phyloP scores from a whole-genome alignment of 2,888 invertebrate species.

The Lepidocyrtinus sp. region DNA sequence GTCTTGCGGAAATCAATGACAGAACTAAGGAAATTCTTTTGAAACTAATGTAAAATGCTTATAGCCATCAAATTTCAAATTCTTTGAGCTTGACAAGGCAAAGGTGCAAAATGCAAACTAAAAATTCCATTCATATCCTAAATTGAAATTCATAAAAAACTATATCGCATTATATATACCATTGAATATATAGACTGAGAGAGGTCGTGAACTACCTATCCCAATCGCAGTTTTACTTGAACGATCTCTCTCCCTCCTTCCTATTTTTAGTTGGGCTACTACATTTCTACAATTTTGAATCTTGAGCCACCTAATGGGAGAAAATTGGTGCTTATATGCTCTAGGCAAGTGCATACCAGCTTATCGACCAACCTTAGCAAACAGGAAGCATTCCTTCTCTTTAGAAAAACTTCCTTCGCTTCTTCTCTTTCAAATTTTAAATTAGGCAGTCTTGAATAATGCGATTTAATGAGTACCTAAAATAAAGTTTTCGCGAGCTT shows the following conservation, averaged over 20 bases:
- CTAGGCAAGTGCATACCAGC: background rate
- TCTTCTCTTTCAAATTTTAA: background rate
- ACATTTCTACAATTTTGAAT: background rate
- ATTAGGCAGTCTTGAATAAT: background rate
- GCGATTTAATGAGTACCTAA: background rate
- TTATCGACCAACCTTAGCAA: background rate
- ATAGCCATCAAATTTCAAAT: background rate
- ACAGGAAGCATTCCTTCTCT: background rate
- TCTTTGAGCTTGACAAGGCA: background rate
- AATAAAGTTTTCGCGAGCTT: background rate
- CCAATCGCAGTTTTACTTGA: background rate
- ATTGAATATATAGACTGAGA: background rate
- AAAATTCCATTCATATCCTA: constrained; percentile 16
- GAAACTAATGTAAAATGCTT: background rate
- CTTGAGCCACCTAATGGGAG: background rate
- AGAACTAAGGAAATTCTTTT: background rate
- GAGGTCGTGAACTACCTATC: background rate
- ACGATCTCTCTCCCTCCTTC: background rate
- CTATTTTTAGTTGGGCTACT: background rate
- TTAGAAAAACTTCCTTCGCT: background rate
- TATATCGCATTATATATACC: background rate
- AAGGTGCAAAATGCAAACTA: background rate
- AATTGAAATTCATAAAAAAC: too few species aligned
- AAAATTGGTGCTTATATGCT: background rate
- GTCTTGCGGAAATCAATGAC: too few species aligned